Base-by-base conservation (phyloP, 2,888 invertebrate genomes). In the Empis livida region DNA sequence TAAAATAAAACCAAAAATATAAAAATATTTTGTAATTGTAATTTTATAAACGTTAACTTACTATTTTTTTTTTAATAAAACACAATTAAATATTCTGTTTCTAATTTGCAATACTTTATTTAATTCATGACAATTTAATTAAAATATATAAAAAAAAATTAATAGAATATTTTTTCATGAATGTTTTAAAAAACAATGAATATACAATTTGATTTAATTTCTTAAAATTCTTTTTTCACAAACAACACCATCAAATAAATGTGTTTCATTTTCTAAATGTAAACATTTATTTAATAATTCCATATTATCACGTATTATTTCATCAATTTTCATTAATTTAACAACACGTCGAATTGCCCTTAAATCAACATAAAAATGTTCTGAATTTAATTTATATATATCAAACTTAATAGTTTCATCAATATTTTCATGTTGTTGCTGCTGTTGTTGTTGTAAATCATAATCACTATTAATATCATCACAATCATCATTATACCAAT, bases 201-300 rank as follows among this genome's bases (percentile, higher is more conserved):
- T 8, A 27, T 9, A 27, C 9, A 27, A 8, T 27, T 27, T 20
- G 3, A 20, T 6, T 27, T 27, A 27, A 27, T 27, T 27, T 27
- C 23, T 27, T 27, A 27, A 8, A 27, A 27, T 27, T 27, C 23
- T 27, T 27, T 27, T 27, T 27, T 27, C 23, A 27, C 23, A 27
- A 39, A 39, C 39, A 39, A 39, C 39, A 17, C 41, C 41, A 41
- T 41, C 41, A 27, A 41, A 41, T 41, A 41, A 41, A 41, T 41
- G 20, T 41, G 41, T 41, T 41, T 41, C 41, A 41, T 41, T 41
- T 41, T 41, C 41, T 27, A 41, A 41, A 41, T 41, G 41, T 27
- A 41, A 41, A 23, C 20, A 20, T 23, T 20, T 20, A 27, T 41
- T 41, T 41, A 41, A 41, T n/a, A 41, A 23, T 41, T 41, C 41